Percentiles rank a stretch among this genome's conserved stretches.
Conservation (phyloP, 2,113 vertebrate species). For the Steatornis caripensis region DNA sequence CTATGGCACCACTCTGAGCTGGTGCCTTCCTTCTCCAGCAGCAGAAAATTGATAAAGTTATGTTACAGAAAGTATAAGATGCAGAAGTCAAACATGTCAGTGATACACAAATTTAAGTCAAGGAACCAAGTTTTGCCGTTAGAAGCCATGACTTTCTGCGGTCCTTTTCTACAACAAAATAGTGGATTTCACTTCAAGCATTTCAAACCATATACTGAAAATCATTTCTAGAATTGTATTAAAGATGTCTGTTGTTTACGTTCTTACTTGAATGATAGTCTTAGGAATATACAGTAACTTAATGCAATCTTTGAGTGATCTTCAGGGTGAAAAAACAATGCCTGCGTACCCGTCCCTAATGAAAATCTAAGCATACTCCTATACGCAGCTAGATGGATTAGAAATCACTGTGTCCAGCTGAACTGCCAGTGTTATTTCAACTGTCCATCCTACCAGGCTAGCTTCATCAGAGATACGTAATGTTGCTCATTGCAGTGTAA, state of each 20-base stretch:
- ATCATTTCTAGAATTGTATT: neutral
- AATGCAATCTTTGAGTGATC: neutral
- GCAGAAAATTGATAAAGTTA: neutral
- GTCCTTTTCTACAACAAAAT: neutral
- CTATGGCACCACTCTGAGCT: neutral
- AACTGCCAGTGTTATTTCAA: neutral
- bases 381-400: neutral
- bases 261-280: neutral
- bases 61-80: neutral
- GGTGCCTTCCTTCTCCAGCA: neutral
- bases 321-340: neutral
- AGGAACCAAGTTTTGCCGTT: neutral
- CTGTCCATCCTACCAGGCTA: neutral
- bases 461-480: neutral
- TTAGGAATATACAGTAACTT: neutral
- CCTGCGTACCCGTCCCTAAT: neutral
- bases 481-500: neutral
- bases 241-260: neutral
- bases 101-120: neutral
- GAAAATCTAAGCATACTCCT: neutral
- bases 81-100: neutral
- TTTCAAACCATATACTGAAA: neutral
- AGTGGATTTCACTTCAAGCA: neutral
- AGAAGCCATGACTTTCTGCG: neutral
- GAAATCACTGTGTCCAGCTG: neutral